Evolutionary conservation across 2,113 vertebrate species (phyloP).

Genomic region (Leuciscus idus): DNA sequence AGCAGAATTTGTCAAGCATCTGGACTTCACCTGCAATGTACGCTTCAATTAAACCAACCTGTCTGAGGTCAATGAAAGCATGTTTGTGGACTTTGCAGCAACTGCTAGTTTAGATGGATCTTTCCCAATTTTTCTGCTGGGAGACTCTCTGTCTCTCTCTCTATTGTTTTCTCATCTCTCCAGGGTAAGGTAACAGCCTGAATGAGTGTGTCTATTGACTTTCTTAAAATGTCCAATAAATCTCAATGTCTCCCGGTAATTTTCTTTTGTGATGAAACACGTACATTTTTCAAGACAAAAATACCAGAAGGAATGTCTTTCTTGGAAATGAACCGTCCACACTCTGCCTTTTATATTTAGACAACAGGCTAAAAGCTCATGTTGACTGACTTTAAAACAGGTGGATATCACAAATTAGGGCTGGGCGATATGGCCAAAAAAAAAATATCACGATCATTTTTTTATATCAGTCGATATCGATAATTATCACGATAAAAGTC

Average conservation of each 20-base stretch:
- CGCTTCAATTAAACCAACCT: neutral
- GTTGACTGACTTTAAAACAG: neutral
- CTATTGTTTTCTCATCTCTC: neutral
- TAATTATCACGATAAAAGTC: no score
- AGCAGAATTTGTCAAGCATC: conserved; percentile 22
- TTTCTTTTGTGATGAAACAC: neutral
- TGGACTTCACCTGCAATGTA: conserved; percentile 20
- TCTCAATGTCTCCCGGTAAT: neutral
- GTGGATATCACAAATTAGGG: neutral
- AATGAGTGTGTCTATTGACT: neutral
- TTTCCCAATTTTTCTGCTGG: neutral
- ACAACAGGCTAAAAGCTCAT: neutral
- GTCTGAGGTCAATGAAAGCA: conserved; percentile 9
- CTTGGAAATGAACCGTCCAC: neutral
- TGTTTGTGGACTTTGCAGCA: neutral
- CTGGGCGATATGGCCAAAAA: no score
- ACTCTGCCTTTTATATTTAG: neutral
- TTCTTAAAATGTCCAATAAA: neutral
- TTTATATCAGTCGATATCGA: no score
- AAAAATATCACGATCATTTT: no score
- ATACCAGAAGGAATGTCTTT: neutral
- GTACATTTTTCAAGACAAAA: neutral
- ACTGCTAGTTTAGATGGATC: conserved; percentile 3
- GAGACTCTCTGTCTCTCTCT: neutral
- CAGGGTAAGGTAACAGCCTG: neutral